A percentile compares a stretch with the other conserved stretches of the same genome.
These are phyloP conservation scores for Herpailurus yagouaroundi DNA, from an alignment of 2,113 vertebrate species.

Conservation along the genomic window DNA sequence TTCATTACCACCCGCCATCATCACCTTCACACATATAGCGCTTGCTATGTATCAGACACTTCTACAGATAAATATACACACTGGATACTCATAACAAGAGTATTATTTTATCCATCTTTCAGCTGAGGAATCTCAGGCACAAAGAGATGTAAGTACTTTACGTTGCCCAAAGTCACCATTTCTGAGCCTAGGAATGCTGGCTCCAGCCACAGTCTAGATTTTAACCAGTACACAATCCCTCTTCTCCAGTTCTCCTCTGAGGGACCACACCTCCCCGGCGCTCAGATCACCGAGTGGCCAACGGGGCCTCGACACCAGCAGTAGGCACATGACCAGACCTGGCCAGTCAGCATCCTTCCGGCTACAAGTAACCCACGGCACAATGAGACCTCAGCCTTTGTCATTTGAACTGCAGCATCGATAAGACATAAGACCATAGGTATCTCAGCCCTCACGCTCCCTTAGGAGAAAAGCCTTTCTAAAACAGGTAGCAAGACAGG, in stretches of 20 bases:
- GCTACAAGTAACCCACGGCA: neutral
- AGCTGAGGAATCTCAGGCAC: neutral
- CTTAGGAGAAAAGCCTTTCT: neutral
- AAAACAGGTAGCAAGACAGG: neutral
- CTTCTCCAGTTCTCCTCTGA: neutral
- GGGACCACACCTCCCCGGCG: neutral
- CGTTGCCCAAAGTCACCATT: neutral
- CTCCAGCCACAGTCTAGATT: neutral
- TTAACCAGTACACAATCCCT: neutral
- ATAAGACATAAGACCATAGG: neutral
- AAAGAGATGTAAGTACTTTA: neutral
- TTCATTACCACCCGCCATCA: neutral
- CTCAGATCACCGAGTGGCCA: neutral
- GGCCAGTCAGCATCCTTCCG: neutral
- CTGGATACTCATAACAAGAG: neutral
- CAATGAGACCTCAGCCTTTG: neutral
- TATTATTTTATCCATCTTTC: neutral
- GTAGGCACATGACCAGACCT: neutral
- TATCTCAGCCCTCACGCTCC: rapidly evolving
- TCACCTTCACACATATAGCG: neutral
- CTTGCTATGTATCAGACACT: neutral
- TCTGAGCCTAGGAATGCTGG: neutral
- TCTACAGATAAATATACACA: neutral
- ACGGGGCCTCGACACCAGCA: neutral
- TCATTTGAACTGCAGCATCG: no score